Percentiles rank a stretch among this genome's conserved stretches.
These are phyloP conservation scores for Sebastes wilsoni DNA, from an alignment of 2,797 vertebrate genomes.

Conservation along the genomic window DNA sequence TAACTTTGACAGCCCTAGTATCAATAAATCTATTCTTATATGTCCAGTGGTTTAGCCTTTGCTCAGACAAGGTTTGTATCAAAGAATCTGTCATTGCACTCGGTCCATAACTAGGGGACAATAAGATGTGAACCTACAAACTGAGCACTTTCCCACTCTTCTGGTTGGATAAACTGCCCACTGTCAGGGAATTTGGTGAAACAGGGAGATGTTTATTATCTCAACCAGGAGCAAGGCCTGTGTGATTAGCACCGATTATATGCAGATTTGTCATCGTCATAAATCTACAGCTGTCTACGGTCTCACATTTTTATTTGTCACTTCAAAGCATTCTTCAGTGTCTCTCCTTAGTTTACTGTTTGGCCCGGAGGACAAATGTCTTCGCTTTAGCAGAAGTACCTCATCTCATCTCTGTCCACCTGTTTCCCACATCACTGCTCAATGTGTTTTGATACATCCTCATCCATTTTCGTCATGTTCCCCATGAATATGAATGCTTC, in stretches of 20 bases:
- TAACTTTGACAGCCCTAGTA: no score
- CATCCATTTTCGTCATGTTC: neutral
- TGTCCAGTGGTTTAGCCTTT: neutral
- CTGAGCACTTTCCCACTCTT: constrained; percentile 56
- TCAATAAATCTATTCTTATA: neutral
- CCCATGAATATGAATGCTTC: neutral
- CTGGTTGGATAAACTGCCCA: constrained; percentile 47
- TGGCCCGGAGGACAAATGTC: constrained; percentile 60
- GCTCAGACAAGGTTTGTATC: neutral
- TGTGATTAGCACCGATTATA: constrained; percentile 82
- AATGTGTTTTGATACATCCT: neutral
- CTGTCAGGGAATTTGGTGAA: constrained; percentile 53
- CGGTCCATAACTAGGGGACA: neutral
- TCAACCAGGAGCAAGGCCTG: constrained; percentile 64
- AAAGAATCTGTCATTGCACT: neutral
- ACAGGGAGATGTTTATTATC: constrained; percentile 70
- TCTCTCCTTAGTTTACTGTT: constrained; percentile 68
- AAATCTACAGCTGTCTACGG: constrained; percentile 84
- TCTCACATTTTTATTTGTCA: constrained; percentile 84
- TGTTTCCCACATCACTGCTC: constrained; percentile 35
- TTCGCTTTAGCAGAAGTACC: constrained; percentile 14
- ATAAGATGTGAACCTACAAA: constrained; percentile 11
- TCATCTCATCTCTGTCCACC: constrained; percentile 29
- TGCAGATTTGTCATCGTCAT: constrained; percentile 85
- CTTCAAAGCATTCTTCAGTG: constrained; percentile 84